phyloP scores from a whole-genome alignment of 2,888 invertebrate genomes.

The Cantharis nigra region DNA sequence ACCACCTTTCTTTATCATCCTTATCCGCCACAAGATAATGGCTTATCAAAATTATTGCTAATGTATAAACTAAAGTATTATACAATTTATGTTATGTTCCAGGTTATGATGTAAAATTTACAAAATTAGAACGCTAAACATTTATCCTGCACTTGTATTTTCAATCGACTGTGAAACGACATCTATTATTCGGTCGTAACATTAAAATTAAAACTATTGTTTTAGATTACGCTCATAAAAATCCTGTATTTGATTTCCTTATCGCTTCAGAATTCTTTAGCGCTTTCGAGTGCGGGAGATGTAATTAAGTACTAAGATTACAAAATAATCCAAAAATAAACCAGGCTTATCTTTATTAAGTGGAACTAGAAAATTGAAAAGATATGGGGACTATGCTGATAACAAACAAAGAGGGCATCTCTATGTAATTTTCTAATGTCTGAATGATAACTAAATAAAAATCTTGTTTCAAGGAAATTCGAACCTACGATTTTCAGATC shows the following conservation, averaged over 20 bases:
- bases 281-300: background rate
- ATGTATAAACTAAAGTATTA: conserved; percentile 13
- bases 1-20: conserved; percentile 13
- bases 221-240: background rate
- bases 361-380: background rate
- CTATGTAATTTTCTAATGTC: background rate
- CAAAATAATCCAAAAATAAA: background rate
- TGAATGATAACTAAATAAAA: no score
- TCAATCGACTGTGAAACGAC: background rate
- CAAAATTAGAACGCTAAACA: background rate
- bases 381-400: background rate
- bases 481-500: no score
- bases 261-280: background rate
- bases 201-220: background rate
- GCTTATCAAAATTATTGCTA: conserved; percentile 16
- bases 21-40: conserved; percentile 17
- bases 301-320: background rate
- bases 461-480: no score
- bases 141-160: background rate
- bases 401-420: background rate
- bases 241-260: background rate
- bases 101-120: background rate
- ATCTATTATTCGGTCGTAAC: background rate
- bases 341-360: background rate
- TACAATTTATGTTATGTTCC: no score